Evolutionary conservation across 2,888 invertebrate genomes (phyloP).

Genomic region (Drosophila melanosoma): DNA sequence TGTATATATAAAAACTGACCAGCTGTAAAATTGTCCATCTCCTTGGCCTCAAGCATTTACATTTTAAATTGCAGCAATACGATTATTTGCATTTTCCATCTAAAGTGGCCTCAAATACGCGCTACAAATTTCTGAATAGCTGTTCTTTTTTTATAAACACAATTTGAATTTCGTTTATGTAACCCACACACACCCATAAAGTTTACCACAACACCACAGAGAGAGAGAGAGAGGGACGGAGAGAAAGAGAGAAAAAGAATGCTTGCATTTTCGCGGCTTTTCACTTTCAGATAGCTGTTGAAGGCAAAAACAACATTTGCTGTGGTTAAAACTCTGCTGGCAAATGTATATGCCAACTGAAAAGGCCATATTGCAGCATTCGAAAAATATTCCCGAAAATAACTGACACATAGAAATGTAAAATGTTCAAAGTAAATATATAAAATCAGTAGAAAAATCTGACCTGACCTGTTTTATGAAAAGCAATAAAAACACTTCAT

Average conservation of each 20-base stretch:
- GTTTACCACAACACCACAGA: slow-evolving; percentile 1
- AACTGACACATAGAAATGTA: slow-evolving; percentile 10
- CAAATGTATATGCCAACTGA: slow-evolving; percentile 23
- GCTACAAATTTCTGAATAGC: slow-evolving; percentile 56
- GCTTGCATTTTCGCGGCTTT: slow-evolving; percentile 62
- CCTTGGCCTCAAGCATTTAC: slow-evolving; percentile 73
- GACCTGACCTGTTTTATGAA: not conserved
- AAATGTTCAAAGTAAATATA: slow-evolving; percentile 21
- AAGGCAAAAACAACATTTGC: slow-evolving; percentile 36
- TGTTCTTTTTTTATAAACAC: slow-evolving; percentile 33
- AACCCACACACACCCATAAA: slow-evolving; percentile 21
- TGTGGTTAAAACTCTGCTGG: slow-evolving; percentile 25
- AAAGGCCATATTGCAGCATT: slow-evolving; percentile 35
- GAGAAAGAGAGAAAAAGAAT: not conserved
- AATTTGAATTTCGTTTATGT: slow-evolving; percentile 66
- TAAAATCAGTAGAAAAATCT: slow-evolving; percentile 8
- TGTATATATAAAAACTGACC: slow-evolving; percentile 38
- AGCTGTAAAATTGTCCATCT: slow-evolving; percentile 54
- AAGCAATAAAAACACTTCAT: not conserved
- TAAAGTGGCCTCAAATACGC: slow-evolving; percentile 62
- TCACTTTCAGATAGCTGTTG: slow-evolving; percentile 41
- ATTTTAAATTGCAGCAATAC: slow-evolving; percentile 78
- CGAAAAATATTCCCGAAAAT: slow-evolving; percentile 31
- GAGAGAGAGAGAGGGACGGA: not conserved
- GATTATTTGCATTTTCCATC: slow-evolving; percentile 68